Base-by-base conservation (phyloP, 2,888 invertebrate genomes). In the Lordiphosa fenestrarum region DNA sequence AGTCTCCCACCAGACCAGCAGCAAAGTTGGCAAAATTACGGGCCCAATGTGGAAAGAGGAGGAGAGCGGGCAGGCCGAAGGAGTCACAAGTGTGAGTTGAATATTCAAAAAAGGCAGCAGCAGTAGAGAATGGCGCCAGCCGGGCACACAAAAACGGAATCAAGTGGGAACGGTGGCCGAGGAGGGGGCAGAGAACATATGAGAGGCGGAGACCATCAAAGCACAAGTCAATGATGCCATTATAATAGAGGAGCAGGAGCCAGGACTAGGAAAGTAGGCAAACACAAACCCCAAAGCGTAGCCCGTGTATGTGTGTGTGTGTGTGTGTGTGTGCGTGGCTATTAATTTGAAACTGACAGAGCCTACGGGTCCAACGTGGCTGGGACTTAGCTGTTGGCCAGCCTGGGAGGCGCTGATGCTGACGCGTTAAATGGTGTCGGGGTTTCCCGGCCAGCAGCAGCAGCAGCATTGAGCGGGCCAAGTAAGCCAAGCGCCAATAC, bases 351-450 rank as follows among this genome's bases (percentile, higher is more conserved):
- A 80, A 69, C 70, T 84, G 75, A 75, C 74, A 82, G 66, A 60
- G 69, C 66, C 78, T 67, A 67, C 61, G 73, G 59, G 84, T 68
- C 59, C 40, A 53, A 73, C 81, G 78, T 69, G 60, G 50, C 65
- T 65, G 73, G 63, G 69, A 59, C 65, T 50, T 35, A 44, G 35
- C 44, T 63, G 57, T 67, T 76, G 71, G 83, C 75, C 73, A 70
- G 83, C 57, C 83, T 53, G 52, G 38, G 71, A 84, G 78, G 78
- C 84, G 78, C 70, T 80, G 65, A 62, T 56, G 80, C 75, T 84
- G 84, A 80, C 82, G 84, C 80, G 84, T 84, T 80, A 84, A 80
- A 80, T 78, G 72, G 64, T 77, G 64, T 58, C 66, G 61, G 70
- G 71, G 63, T 69, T 69, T 71, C 80, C 76, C 70, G 67, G 63